These are phyloP conservation scores for Apamea crenata DNA, from an alignment of 2,888 invertebrate species.

Conservation along the genomic window DNA sequence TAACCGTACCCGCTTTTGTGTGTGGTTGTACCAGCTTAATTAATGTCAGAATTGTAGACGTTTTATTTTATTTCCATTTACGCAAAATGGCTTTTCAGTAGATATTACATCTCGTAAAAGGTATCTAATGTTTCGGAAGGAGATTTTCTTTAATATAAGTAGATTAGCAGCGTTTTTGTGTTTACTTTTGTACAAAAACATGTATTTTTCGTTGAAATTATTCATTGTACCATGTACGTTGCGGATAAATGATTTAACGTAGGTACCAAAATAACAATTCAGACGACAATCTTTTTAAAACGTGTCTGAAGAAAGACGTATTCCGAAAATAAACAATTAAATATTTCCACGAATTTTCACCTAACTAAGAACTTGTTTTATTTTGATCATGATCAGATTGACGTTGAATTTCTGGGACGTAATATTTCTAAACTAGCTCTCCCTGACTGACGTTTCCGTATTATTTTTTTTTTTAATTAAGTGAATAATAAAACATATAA, in stretches of 20 bases:
- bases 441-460: not conserved
- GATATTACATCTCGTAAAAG: slow-evolving; percentile 23
- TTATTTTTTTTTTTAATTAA: too few relatives aligned
- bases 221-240: not conserved
- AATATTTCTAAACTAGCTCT: not conserved
- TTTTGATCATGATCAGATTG: slow-evolving; percentile 25
- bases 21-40: slow-evolving; percentile 31
- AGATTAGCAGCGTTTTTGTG: not conserved
- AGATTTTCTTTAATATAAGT: slow-evolving; percentile 1
- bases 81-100: slow-evolving; percentile 31
- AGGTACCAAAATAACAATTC: not conserved
- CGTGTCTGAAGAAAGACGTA: not conserved
- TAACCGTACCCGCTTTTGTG: slow-evolving; percentile 45
- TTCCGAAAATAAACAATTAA: slow-evolving; percentile 31
- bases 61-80: slow-evolving; percentile 41
- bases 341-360: slow-evolving; percentile 2
- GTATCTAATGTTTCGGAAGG: not conserved
- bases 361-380: slow-evolving; percentile 11
- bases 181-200: too few relatives aligned
- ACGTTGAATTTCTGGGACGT: not conserved
- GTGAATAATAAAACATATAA: not conserved
- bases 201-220: not conserved
- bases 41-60: slow-evolving; percentile 30
- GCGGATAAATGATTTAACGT: not conserved
- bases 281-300: not conserved